Conservation (phyloP, 2,888 invertebrate species). For the Dryobotodes eremita region DNA sequence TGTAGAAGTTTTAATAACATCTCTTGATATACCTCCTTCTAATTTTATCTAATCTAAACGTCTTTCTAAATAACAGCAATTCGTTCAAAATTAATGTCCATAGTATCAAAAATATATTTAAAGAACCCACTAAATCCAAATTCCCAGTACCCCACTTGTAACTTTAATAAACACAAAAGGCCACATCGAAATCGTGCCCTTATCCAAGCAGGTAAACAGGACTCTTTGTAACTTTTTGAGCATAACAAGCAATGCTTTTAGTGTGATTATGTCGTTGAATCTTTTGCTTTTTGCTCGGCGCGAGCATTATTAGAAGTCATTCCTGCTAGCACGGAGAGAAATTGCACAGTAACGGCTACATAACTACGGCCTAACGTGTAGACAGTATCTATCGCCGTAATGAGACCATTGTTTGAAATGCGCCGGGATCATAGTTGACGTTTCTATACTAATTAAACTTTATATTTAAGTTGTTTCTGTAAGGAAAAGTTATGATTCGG, state of each 20-base stretch:
- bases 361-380: conserved; percentile 62
- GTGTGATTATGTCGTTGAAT: conserved; percentile 86
- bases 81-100: neutral
- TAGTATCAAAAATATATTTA: neutral
- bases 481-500: conserved; percentile 37
- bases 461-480: conserved; percentile 50
- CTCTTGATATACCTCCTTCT: too few relatives aligned
- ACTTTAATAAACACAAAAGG: conserved; percentile 37
- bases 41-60: too few relatives aligned
- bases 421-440: conserved; percentile 54
- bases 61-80: neutral
- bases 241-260: conserved; percentile 84
- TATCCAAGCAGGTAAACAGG: conserved; percentile 65
- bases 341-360: conserved; percentile 76
- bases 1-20: neutral
- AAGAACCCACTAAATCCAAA: neutral
- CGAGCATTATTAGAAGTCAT: conserved; percentile 82
- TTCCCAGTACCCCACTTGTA: neutral
- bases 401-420: conserved; percentile 71
- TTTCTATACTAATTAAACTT: conserved; percentile 65
- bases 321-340: conserved; percentile 72
- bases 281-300: conserved; percentile 78
- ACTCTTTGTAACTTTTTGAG: conserved; percentile 66
- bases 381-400: conserved; percentile 71
- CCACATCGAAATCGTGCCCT: conserved; percentile 23